Percentiles rank a stretch among this genome's conserved stretches.
phyloP scores from a whole-genome alignment of 2,888 invertebrate genomes.

The Stratiomys singularior region DNA sequence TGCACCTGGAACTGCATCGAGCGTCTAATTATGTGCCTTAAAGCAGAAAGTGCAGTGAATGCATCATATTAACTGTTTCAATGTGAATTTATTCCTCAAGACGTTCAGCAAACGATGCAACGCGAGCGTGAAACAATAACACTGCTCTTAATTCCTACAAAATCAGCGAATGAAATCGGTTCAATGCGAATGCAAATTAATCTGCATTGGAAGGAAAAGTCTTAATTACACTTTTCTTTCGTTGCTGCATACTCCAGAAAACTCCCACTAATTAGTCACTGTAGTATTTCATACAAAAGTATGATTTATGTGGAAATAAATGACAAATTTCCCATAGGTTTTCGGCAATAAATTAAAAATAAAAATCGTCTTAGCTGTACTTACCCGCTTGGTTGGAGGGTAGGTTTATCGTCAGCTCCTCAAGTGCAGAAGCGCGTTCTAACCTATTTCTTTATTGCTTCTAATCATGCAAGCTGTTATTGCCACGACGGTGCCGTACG shows the following conservation, averaged over 20 bases:
- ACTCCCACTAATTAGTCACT: slow-evolving; percentile 8
- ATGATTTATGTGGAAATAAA: slow-evolving; percentile 17
- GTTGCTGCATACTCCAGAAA: neutral
- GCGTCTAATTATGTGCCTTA: too few relatives aligned
- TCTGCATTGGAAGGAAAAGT: too few relatives aligned
- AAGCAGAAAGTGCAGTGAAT: too few relatives aligned
- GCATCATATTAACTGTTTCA: too few relatives aligned
- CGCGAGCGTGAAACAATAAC: too few relatives aligned
- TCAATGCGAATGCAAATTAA: too few relatives aligned
- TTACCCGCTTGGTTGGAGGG: neutral
- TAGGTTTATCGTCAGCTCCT: neutral
- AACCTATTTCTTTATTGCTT: slow-evolving; percentile 42
- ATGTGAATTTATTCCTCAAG: too few relatives aligned
- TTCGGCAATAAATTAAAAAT: slow-evolving; percentile 35
- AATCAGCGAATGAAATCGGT: too few relatives aligned
- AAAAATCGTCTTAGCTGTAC: slow-evolving; percentile 3
- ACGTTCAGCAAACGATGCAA: too few relatives aligned
- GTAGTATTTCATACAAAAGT: neutral
- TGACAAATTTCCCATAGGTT: slow-evolving; percentile 32
- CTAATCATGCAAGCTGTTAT: slow-evolving; percentile 32
- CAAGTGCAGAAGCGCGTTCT: slow-evolving; percentile 45
- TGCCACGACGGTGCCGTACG: neutral
- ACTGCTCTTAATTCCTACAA: too few relatives aligned
- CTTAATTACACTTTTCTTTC: too few relatives aligned
- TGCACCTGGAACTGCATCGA: too few relatives aligned